Percentiles rank a stretch among this genome's conserved stretches.
Evolutionary conservation across 2,113 vertebrate species (phyloP).

Genomic region (Microcebus jonahi): DNA sequence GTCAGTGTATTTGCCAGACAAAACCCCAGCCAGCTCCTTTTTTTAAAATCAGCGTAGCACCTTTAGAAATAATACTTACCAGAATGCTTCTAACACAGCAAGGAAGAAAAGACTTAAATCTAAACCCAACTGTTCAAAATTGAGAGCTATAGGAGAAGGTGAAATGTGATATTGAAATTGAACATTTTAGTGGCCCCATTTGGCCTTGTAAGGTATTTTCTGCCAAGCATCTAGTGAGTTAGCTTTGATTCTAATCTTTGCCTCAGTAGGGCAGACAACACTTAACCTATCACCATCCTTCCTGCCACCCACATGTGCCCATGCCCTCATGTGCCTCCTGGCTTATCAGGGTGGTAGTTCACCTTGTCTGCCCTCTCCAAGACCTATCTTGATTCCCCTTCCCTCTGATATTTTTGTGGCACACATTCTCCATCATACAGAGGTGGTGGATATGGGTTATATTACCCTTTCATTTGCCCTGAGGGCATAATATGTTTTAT

Average conservation of each 20-base stretch:
- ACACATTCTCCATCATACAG: neutral
- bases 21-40: conserved; percentile 67
- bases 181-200: neutral
- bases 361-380: neutral
- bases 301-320: neutral
- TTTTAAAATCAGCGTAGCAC: conserved; percentile 33
- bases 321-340: neutral
- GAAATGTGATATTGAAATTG: conserved; percentile 41
- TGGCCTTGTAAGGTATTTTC: neutral
- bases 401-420: neutral
- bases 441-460: neutral
- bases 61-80: conserved; percentile 70
- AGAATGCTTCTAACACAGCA: conserved; percentile 52
- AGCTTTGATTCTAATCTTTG: conserved; percentile 13
- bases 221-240: neutral
- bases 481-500: neutral
- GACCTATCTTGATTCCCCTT: neutral
- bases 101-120: conserved; percentile 61
- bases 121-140: conserved; percentile 53
- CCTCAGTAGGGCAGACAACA: neutral
- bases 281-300: neutral
- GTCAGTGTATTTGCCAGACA: conserved; percentile 64
- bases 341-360: neutral
- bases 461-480: neutral
- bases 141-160: conserved; percentile 20